Base-by-base conservation (phyloP, 1,140 invertebrate genomes). In the Meloidogyne hapla region DNA sequence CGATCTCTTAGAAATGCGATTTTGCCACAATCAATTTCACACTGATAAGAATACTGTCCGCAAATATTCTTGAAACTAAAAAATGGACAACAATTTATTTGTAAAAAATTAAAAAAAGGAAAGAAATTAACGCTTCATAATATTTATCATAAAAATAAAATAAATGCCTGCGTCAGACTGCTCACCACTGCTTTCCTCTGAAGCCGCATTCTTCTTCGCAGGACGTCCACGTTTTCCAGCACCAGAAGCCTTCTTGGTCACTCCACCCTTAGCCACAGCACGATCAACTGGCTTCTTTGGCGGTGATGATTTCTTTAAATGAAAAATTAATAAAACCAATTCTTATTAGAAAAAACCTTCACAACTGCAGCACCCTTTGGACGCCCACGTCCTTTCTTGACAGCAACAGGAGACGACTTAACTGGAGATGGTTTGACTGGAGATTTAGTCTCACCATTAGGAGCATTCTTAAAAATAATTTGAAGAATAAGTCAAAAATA, bases 171-270 rank as follows among this genome's bases (percentile, higher is more conserved):
- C 65, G 10, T 42, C 28, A 33, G 18, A 40, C 64, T 28, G 26
- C 0, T 67, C 65, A 25, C 65, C 65, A 13, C 65, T 38, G 2
- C 28, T 33, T 1, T 42, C 28, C 33, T 69, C 48, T 3, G 9
- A 10, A 21, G 38, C n/a, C 2, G 40, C 40, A 26, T 70, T 70
- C 69, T 70, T 70, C 9, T 67, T 67, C 10, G 21, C 15, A 9
- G 69, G 69, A n/a, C 69, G 33, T 8, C 69, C 69, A 33, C 69
- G 69, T 61, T 70, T 70, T 13, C 69, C 69, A 26, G 13, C 18
- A 6, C 18, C 69, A 28, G n/a, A n/a, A n/a, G 5, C 48, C n/a
- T 56, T 56, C n/a, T 56, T 56, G 18, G 48, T 56, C 48, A 56
- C 45, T 48, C 45, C 48, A 56, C 18, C 48, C 6, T n/a, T n/a